phyloP scores from a whole-genome alignment of 2,888 invertebrate species.

The Phoenoteleia sp. region DNA sequence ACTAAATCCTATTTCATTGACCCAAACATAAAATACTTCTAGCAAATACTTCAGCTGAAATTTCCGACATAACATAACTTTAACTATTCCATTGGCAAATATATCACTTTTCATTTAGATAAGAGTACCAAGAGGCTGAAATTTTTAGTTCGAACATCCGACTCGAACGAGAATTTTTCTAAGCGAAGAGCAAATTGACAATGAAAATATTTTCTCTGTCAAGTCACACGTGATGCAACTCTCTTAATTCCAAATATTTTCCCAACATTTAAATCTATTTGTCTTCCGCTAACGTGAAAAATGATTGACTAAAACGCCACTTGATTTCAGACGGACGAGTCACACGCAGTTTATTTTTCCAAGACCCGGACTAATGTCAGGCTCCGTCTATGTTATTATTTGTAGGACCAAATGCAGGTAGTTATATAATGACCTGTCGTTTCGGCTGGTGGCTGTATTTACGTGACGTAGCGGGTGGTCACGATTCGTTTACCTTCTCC shows the following conservation, averaged over 20 bases:
- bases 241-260: constrained; percentile 57
- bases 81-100: too few relatives aligned
- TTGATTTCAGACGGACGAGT: constrained; percentile 36
- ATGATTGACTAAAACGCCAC: constrained; percentile 57
- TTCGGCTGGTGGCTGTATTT: constrained; percentile 83
- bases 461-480: constrained; percentile 80
- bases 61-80: too few relatives aligned
- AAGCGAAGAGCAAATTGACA: neutral
- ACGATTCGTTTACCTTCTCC: constrained; percentile 68
- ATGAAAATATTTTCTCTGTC: constrained; percentile 17
- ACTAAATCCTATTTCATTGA: too few relatives aligned
- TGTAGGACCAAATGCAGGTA: constrained; percentile 73
- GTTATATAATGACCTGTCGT: constrained; percentile 80
- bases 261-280: constrained; percentile 52
- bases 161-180: too few relatives aligned
- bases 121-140: too few relatives aligned
- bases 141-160: too few relatives aligned
- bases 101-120: too few relatives aligned
- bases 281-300: constrained; percentile 52
- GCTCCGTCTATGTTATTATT: constrained; percentile 65
- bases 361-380: constrained; percentile 48
- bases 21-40: too few relatives aligned
- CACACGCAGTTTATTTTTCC: constrained; percentile 57
- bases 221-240: constrained; percentile 20
- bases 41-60: too few relatives aligned